These are phyloP conservation scores for Cetonia aurata DNA, from an alignment of 2,888 invertebrate genomes.

Conservation along the genomic window DNA sequence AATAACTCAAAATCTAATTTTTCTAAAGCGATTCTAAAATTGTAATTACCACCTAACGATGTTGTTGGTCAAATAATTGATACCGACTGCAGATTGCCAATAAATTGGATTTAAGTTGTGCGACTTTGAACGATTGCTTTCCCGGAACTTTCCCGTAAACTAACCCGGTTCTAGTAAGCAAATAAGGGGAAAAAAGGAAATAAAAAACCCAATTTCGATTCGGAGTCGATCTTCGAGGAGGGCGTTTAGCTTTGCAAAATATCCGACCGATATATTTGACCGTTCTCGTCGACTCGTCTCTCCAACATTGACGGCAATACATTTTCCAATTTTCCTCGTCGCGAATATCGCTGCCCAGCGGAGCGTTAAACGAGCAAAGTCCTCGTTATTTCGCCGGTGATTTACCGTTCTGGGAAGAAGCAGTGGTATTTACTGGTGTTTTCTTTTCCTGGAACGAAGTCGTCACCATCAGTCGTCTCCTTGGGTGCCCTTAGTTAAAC, in stretches of 20 bases:
- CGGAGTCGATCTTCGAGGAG: neutral
- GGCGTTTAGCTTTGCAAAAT: constrained; percentile 10
- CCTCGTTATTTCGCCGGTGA: constrained; percentile 7
- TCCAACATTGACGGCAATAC: constrained; percentile 1
- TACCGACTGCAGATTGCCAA: no score
- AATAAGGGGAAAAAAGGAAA: neutral
- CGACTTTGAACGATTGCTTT: no score
- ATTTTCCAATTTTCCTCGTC: constrained; percentile 29
- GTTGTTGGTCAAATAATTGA: no score
- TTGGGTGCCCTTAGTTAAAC: no score
- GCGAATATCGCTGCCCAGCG: constrained; percentile 14
- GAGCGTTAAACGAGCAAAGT: constrained; percentile 29
- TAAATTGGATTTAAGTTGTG: no score
- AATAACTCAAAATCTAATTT: no score
- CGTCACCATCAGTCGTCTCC: no score
- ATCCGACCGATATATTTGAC: constrained; percentile 19
- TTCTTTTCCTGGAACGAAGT: no score
- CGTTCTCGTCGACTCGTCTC: neutral
- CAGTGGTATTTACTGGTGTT: neutral
- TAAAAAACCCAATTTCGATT: constrained; percentile 1
- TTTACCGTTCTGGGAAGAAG: constrained; percentile 2
- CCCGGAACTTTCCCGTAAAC: no score
- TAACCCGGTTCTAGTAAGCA: neutral
- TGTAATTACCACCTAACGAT: no score
- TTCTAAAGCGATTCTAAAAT: no score